Evolutionary conservation across 1,140 invertebrate species (phyloP).

Genomic region (Neodiprion pinetum): DNA sequence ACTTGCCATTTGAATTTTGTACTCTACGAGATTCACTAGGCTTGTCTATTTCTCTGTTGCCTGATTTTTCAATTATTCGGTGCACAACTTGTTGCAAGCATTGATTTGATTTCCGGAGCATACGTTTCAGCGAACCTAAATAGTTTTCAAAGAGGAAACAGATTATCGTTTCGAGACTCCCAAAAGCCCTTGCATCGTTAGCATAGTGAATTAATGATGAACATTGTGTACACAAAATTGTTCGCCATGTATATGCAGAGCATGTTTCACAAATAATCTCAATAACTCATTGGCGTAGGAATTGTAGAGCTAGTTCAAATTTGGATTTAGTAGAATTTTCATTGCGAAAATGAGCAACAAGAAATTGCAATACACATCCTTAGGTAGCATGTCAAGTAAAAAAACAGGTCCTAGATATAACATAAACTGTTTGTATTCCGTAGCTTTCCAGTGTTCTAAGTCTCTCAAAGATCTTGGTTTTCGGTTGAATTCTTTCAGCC

Average conservation of each 20-base stretch:
- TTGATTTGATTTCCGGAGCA: slow-evolving; percentile 17
- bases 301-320: neutral
- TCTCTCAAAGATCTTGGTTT: slow-evolving; percentile 7
- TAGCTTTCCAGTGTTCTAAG: slow-evolving; percentile 15
- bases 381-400: slow-evolving; percentile 24
- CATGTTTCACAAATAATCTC: slow-evolving; percentile 20
- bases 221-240: slow-evolving; percentile 20
- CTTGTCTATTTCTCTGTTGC: neutral
- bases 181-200: slow-evolving; percentile 13
- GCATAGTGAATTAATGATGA: slow-evolving; percentile 21
- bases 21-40: neutral
- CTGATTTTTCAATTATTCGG: slow-evolving; percentile 14
- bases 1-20: neutral
- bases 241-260: slow-evolving; percentile 15
- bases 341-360: slow-evolving; percentile 16
- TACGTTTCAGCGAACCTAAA: slow-evolving; percentile 15
- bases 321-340: slow-evolving; percentile 12
- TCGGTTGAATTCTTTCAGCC: neutral
- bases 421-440: slow-evolving; percentile 11
- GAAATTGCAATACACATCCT: slow-evolving; percentile 5
- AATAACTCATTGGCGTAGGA: slow-evolving; percentile 17
- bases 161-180: slow-evolving; percentile 18
- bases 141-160: slow-evolving; percentile 22
- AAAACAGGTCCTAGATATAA: slow-evolving; percentile 21
- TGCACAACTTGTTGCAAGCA: slow-evolving; percentile 15